Evolutionary conservation across 1,140 invertebrate species (phyloP), one percentile per base, ranked within the genome.

Genomic region (Microvelia longipes): DNA sequence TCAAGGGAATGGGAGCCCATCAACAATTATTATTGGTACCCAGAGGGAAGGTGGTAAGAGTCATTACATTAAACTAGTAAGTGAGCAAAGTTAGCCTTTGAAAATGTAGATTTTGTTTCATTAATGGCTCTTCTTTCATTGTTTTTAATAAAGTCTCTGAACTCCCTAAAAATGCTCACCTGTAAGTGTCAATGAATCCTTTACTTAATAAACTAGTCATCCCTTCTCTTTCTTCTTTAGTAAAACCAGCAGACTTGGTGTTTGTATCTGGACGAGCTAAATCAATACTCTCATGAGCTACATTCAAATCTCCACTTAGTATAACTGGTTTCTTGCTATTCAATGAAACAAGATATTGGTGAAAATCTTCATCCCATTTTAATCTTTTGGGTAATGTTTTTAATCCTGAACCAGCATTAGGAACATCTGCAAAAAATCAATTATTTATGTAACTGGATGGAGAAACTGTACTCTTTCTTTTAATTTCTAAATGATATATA

Each of bases 241-340:
- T 98, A 77, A 98, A 99, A 15, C 97, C 97, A 64, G 96, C 94
- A 78, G 89, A 94, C 78, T 90, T 94, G 67, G 85, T 90, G 78
- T 98, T 99, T 0, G 86, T 86, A 79, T 96, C 95, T 1, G 97
- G 96, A 84, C 98, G 98, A 15, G 88, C 87, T 71, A 98, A 81
- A 85, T 98, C 92, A 77, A 98, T 98, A 84, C 96, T 92, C 74
- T 89, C 81, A 80, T 99, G 96, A 65, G 96, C 90, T 2, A 98
- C 96, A 83, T 99, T 99, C 83, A 99, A 88, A 80, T 99, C 97
- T 1, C 97, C 96, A 78, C 90, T 93, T 73, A 98, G 84, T 66
- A 99, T 90, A 0, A 98, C 92, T 19, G 96, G 93, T 79, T 99
- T 99, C 67, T 90, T 88, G 70, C 84, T 81, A 81, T 98, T 92